These are phyloP conservation scores for Aptenodytes forsteri DNA, from an alignment of 2,113 vertebrate species.

Conservation along the genomic window DNA sequence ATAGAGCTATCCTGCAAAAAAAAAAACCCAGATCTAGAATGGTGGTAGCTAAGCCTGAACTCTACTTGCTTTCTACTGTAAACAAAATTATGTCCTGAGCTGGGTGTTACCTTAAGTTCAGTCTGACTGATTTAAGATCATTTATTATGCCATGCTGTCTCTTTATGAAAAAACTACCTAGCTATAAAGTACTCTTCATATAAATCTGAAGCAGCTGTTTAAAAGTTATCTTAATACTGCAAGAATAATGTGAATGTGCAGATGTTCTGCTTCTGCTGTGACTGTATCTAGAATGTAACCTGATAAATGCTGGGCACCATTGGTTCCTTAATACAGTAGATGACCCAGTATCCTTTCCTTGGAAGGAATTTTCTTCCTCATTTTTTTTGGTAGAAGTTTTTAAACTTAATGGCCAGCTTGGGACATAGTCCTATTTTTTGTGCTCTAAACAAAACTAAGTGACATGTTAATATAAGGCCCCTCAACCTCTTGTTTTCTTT, in stretches of 20 bases:
- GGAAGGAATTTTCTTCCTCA: not conserved
- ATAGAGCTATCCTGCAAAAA: not conserved
- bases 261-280: not conserved
- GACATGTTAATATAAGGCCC: not conserved
- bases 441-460: not conserved
- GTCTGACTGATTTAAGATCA: not conserved
- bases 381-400: not conserved
- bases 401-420: not conserved
- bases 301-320: not conserved
- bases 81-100: not conserved
- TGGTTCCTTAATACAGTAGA: not conserved
- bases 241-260: not conserved
- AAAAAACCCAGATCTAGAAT: not conserved
- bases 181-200: not conserved
- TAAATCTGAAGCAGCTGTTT: not conserved
- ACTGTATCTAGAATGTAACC: not conserved
- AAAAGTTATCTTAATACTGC: not conserved
- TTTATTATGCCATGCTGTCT: not conserved
- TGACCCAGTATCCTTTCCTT: not conserved
- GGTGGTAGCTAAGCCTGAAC: not conserved
- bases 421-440: too few relatives aligned
- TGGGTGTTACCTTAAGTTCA: not conserved
- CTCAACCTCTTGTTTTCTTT: not conserved
- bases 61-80: not conserved
- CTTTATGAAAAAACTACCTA: not conserved